Conservation (phyloP, 2,797 vertebrate species). For the Podarcis siculus region DNA sequence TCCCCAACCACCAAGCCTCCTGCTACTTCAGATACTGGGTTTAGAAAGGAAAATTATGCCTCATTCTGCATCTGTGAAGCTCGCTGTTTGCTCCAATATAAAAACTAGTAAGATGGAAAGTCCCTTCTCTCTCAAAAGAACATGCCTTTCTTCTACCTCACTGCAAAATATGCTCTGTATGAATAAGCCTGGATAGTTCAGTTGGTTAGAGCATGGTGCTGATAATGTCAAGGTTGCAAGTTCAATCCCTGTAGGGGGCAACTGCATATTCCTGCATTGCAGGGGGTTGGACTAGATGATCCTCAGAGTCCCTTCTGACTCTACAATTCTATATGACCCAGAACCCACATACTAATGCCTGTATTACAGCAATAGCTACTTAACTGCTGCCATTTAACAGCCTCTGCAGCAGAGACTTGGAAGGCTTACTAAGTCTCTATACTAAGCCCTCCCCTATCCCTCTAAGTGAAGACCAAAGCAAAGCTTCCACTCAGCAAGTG, state of each 20-base stretch:
- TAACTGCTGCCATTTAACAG: background rate
- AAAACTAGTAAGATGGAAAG: background rate
- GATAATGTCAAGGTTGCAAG: no score
- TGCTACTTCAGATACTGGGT: background rate
- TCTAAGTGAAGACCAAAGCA: background rate
- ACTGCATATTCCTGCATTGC: no score
- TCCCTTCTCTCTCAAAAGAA: background rate
- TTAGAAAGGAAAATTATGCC: background rate
- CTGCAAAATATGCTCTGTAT: background rate
- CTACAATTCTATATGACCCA: background rate
- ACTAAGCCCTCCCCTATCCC: background rate
- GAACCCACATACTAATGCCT: background rate
- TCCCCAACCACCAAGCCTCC: background rate
- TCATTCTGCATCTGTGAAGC: background rate
- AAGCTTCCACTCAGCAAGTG: background rate
- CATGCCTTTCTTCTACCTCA: background rate
- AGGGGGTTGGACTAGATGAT: no score
- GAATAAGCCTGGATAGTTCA: background rate
- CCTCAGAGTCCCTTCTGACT: no score
- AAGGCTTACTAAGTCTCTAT: background rate
- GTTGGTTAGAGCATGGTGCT: no score
- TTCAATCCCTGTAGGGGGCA: no score
- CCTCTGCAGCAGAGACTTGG: background rate
- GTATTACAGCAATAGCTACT: background rate
- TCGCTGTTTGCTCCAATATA: background rate